Base-by-base conservation (phyloP, 2,113 vertebrate species). In the Cebus imitator region DNA sequence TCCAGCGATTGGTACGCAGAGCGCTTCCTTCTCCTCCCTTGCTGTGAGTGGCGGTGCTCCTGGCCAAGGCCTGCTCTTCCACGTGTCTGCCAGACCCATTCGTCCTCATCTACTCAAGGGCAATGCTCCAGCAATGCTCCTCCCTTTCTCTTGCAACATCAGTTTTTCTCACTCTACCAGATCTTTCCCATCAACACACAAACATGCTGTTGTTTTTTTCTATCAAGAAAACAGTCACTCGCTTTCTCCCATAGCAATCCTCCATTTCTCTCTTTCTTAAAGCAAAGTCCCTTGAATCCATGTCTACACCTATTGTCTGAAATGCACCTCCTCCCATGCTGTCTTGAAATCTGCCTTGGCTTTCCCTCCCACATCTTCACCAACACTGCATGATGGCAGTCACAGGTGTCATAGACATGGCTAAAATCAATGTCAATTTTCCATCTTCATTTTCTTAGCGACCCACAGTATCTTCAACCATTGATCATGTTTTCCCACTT, bases 151-250 rank as follows among this genome's bases (percentile, higher is more conserved):
- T 61, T 81, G 25, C 20, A 92, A 37, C 7, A 48, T 2, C 45
- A 5, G 35, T 85, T 95, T 91, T 92, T 93, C 87, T 90, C 13
- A 94, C n/a, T 89, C 50, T 32, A 0, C 61, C 61, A 21, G 21
- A 21, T 45, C 50, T 84, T 95, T 87, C 70, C 75, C 78, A 75
- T 37, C 92, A 30, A 70, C 21, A 75, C 55, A 66, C n/a, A 92
- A 87, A 35, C 23, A 52, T 23, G 12, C 10, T 72, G 30, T 11
- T 64, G 21, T 75, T 66, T 72, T 68, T 95, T 87, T 30, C n/a
- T 61, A 21, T 43, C 32, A 90, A 58, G 93, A 87, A 73, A 73
- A 48, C 27, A 66, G 43, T 92, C 55, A 11, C 17, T 52, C 35
- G 25, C 43, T 78, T 72, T 57, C 30, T 68, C 10, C 48, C 76